A percentile compares a stretch with the other conserved stretches of the same genome.
These are phyloP conservation scores for Drymodes brunneopygia DNA, from an alignment of 2,113 vertebrate genomes.

Conservation along the genomic window DNA sequence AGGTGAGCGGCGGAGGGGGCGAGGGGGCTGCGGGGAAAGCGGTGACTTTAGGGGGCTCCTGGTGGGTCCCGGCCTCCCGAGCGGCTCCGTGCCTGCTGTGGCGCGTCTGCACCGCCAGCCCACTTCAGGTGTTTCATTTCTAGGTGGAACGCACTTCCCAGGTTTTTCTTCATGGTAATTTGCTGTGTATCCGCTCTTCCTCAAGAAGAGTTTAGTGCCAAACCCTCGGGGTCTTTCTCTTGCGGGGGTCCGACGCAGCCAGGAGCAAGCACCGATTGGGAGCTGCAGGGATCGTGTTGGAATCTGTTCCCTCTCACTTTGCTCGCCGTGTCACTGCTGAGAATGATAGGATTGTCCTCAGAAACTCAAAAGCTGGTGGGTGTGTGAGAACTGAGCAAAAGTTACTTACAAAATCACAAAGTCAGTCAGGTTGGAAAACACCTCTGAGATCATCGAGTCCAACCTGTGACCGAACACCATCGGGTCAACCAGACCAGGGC, in stretches of 20 bases:
- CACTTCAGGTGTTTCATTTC: rapidly evolving
- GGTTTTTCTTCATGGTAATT: not conserved
- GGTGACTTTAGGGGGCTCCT: not conserved
- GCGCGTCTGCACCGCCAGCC: rapidly evolving
- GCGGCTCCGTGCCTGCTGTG: not conserved
- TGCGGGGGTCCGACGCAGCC: rapidly evolving
- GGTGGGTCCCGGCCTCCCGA: not conserved
- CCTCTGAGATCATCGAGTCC: not conserved
- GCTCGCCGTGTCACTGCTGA: not conserved
- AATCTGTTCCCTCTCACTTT: rapidly evolving
- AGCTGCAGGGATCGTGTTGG: not conserved
- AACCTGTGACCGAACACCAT: rapidly evolving
- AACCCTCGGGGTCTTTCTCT: too few species aligned
- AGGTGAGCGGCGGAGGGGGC: not conserved
- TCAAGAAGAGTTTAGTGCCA: too few species aligned
- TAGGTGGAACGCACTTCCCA: too few species aligned
- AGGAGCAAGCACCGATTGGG: rapidly evolving
- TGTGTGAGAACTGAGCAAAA: not conserved
- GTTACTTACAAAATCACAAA: not conserved
- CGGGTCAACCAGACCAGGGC: rapidly evolving
- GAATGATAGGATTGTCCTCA: rapidly evolving
- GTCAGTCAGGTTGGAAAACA: not conserved
- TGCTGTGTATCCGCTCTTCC: not conserved
- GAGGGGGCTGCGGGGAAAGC: not conserved
- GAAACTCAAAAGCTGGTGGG: not conserved